Evolutionary conservation across 2,113 vertebrate species (phyloP).

Genomic region (Campylomormyrus tamandua): DNA sequence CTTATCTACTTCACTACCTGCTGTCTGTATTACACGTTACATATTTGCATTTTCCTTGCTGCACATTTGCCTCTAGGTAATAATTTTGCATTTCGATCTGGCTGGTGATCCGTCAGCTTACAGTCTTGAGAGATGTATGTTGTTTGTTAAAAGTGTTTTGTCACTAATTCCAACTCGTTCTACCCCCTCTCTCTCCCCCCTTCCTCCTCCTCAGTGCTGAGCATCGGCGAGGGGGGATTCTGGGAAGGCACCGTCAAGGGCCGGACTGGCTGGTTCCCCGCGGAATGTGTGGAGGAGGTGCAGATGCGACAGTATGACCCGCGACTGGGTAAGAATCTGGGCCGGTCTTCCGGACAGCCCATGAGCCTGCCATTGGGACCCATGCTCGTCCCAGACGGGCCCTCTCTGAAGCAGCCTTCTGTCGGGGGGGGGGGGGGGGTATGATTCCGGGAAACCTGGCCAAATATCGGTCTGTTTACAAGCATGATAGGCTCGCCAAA

Average conservation of each 20-base stretch:
- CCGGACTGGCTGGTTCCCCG: conserved; percentile 95
- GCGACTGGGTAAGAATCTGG: conserved; percentile 71
- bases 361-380: background rate
- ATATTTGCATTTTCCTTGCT: background rate
- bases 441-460: background rate
- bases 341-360: background rate
- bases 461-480: background rate
- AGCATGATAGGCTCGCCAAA: background rate
- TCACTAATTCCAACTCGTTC: background rate
- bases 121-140: background rate
- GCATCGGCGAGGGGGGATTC: conserved; percentile 94
- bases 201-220: conserved; percentile 73
- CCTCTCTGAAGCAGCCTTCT: background rate
- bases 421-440: background rate
- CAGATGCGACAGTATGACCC: conserved; percentile 92
- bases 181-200: background rate
- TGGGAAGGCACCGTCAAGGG: conserved; percentile 97
- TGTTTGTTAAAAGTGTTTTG: background rate
- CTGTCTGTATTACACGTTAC: background rate
- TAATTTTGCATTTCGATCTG: background rate
- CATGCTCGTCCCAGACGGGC: background rate
- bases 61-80: background rate
- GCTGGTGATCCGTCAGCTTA: background rate
- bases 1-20: background rate
- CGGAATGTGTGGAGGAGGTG: conserved; percentile 95